Base-by-base conservation (phyloP, 2,113 vertebrate species). In the Osmerus eperlanus region DNA sequence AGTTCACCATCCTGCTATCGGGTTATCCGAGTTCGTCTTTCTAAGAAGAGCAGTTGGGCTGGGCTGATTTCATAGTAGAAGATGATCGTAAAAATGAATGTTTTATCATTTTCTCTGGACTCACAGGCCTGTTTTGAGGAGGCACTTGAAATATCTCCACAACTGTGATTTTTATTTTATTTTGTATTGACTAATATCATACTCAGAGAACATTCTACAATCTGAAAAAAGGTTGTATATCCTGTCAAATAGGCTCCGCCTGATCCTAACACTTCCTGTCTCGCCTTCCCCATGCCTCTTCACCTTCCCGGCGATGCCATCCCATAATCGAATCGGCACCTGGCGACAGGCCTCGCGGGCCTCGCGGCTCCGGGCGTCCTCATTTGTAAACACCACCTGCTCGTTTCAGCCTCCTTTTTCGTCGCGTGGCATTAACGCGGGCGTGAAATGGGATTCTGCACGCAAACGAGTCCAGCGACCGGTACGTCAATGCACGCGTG, bases 381-480 rank as follows among this genome's bases (percentile, higher is more conserved):
- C 77, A 79, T 85, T 85, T 86, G 82, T 77, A 89, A 90, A 89
- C 83, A 85, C 82, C 88, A 87, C 85, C 85, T 86, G 87, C 81
- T 83, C 77, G 78, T 23, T 76, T 73, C 71, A 76, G 75, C 64
- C 78, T 80, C 78, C 74, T 82, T 76, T 78, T 83, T 32, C 68
- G 61, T 77, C 3, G 62, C 75, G 70, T 73, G 86, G 83, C 75
- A 87, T 86, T 85, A 83, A 78, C 13, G 47, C 71, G 68, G 78
- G 81, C 77, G 81, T 87, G 85, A 88, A 87, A 88, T 87, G 71
- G 61, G 83, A 88, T 87, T 90, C 86, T 79, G 78, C 74, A 32
- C 67, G 21, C 74, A 81, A 23, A 23, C 72, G 18, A 64, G 84
- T 78, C 81, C 74, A 73, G 77, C 78, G 32, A 67, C 1, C 41